A percentile compares a stretch with the other conserved stretches of the same genome.
phyloP scores from a whole-genome alignment of 1,140 invertebrate genomes.

The Heterodera carotae region DNA sequence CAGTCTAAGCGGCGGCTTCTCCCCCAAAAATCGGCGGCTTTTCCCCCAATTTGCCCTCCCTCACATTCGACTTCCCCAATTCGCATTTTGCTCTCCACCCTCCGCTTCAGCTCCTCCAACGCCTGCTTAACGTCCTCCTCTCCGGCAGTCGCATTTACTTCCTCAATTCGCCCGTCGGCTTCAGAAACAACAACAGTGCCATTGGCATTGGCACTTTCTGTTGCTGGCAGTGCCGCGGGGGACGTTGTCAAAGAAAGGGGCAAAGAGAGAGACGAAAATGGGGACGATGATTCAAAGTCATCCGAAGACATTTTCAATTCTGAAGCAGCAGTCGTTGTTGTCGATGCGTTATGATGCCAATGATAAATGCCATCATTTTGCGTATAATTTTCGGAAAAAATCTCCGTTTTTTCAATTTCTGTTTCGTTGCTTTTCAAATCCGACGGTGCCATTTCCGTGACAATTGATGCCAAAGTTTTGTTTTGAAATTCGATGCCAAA shows the following conservation, averaged over 20 bases:
- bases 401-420: neutral
- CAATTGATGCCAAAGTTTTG: neutral
- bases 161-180: neutral
- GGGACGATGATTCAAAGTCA: too few relatives aligned
- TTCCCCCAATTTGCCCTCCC: neutral
- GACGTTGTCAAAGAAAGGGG: neutral
- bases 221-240: neutral
- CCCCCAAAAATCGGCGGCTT: too few relatives aligned
- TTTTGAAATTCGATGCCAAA: neutral
- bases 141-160: neutral
- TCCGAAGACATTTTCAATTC: neutral
- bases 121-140: neutral
- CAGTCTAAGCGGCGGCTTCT: too few relatives aligned
- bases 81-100: neutral
- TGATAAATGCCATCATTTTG: too few relatives aligned
- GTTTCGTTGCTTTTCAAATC: neutral
- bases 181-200: neutral
- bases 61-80: conserved; percentile 12
- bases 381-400: too few relatives aligned
- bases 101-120: conserved; percentile 6
- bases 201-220: neutral
- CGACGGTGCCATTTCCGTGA: neutral
- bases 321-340: neutral
- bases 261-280: neutral
- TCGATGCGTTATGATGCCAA: neutral